Percentiles rank a stretch among this genome's conserved stretches.
Evolutionary conservation across 92 coral and sea anemone species (phyloP).

Genomic region (Meandrina meandrites): DNA sequence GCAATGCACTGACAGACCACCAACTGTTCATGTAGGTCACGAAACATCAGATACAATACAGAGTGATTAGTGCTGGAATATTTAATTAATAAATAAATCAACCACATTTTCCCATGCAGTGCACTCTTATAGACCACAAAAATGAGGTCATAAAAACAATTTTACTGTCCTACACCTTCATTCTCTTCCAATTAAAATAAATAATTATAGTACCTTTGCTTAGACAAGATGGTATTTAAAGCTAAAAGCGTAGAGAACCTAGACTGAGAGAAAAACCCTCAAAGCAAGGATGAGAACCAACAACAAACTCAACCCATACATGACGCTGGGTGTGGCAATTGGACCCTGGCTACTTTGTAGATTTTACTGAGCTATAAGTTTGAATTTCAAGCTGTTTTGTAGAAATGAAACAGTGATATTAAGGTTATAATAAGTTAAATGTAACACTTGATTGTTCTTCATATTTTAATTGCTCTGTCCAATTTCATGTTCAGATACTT

Average conservation of each 20-base stretch:
- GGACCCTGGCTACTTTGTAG: background rate
- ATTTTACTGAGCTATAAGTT: too few relatives aligned
- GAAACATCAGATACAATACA: background rate
- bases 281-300: too few relatives aligned
- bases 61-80: background rate
- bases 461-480: background rate
- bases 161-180: too few relatives aligned
- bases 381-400: background rate
- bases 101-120: too few relatives aligned
- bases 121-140: background rate
- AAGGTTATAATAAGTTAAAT: background rate
- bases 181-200: too few relatives aligned
- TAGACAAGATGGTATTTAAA: too few relatives aligned
- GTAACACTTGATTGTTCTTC: background rate
- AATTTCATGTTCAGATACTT: conserved; percentile 64
- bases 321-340: too few relatives aligned
- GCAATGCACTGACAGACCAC: conserved; percentile 80
- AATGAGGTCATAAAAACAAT: too few relatives aligned
- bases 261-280: too few relatives aligned
- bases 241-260: too few relatives aligned
- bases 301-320: too few relatives aligned
- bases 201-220: too few relatives aligned
- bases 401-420: background rate
- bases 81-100: background rate
- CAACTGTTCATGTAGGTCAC: conserved; percentile 92